phyloP scores from a whole-genome alignment of 2,113 vertebrate genomes.

The human (Homo sapiens) region GRCh38 chr1:154695001-154695500 shows the following conservation, averaged over 20 bases:
- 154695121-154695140: constrained; percentile 35
- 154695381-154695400: not conserved
- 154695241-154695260: constrained; percentile 38
- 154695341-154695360: not conserved
- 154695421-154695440: not conserved
- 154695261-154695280: constrained; percentile 28
- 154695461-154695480: not conserved
- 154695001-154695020: not conserved
- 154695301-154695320: not conserved
- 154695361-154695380: constrained; percentile 1
- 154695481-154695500: not conserved
- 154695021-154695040: not conserved
- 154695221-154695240: not conserved
- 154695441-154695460: constrained; percentile 33
- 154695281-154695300: constrained; percentile 33
- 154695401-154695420: not conserved
- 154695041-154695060: not conserved
- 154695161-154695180: not conserved
- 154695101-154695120: constrained; percentile 41
- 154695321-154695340: not conserved
- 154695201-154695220: constrained; percentile 23
- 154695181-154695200: constrained; percentile 15
- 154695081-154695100: constrained; percentile 26
- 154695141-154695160: not conserved
- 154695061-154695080: not conserved